phyloP scores from a whole-genome alignment of 2,797 vertebrate genomes.

The Mus caroli region DNA sequence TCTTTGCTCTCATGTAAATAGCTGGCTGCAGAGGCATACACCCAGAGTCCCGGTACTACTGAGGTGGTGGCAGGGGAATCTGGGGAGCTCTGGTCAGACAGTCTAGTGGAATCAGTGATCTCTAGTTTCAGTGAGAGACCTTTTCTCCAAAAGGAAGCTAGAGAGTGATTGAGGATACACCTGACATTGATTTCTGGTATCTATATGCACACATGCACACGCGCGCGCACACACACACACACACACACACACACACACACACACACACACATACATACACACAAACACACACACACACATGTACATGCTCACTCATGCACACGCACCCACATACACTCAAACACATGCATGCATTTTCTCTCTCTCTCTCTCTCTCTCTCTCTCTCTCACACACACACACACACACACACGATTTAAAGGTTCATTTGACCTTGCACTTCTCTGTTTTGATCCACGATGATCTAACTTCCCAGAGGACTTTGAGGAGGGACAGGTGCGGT shows the following conservation, averaged over 20 bases:
- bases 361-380: no score
- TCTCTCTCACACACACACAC: background rate
- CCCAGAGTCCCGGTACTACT: rapidly evolving
- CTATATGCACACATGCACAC: no score
- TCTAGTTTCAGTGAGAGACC: background rate
- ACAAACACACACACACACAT: background rate
- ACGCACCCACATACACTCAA: no score
- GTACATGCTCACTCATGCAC: background rate
- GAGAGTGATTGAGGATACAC: background rate
- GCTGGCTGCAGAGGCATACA: no score
- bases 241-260: background rate
- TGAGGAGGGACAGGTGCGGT: background rate
- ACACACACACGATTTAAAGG: background rate
- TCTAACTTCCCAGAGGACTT: conserved; percentile 21
- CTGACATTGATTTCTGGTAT: background rate
- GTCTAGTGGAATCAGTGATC: no score
- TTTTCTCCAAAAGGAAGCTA: background rate
- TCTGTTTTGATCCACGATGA: background rate
- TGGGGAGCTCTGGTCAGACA: background rate
- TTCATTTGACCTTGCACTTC: conserved; percentile 50
- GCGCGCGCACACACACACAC: background rate
- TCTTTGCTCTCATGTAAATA: background rate
- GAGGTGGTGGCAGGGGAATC: background rate
- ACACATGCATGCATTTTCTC: background rate
- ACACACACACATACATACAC: background rate